Conservation (phyloP, 2,113 vertebrate species). For the Melanotaenia duboulayi region DNA sequence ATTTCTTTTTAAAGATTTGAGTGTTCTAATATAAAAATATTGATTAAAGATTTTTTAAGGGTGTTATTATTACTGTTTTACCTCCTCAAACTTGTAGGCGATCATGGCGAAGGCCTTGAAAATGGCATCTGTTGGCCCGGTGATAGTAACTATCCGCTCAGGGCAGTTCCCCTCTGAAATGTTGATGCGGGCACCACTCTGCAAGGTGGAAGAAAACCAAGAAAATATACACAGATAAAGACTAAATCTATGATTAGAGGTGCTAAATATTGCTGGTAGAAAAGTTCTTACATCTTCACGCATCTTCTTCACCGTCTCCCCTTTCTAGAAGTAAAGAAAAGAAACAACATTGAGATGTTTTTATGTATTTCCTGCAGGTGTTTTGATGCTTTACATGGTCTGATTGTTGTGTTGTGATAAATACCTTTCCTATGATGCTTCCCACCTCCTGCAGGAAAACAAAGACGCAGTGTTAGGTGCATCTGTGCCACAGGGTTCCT, state of each 20-base stretch:
- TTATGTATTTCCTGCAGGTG: not conserved
- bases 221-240: not conserved
- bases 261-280: not conserved
- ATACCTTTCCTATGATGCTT: slow-evolving; percentile 99
- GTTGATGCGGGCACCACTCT: slow-evolving; percentile 98
- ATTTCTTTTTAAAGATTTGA: too few species aligned
- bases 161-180: slow-evolving; percentile 99
- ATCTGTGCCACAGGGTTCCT: not conserved
- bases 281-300: slow-evolving; percentile 90
- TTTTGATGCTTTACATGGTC: slow-evolving; percentile 7
- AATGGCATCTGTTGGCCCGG: slow-evolving; percentile 96
- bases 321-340: slow-evolving; percentile 87
- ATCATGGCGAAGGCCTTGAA: slow-evolving; percentile 99
- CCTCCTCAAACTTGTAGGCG: slow-evolving; percentile 99
- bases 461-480: slow-evolving; percentile 13
- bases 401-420: slow-evolving; percentile 35
- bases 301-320: slow-evolving; percentile 99
- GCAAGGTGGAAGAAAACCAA: slow-evolving; percentile 1
- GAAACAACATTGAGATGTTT: not conserved
- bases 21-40: too few species aligned
- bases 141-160: slow-evolving; percentile 98
- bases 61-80: slow-evolving; percentile 65
- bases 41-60: too few species aligned
- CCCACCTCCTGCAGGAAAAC: slow-evolving; percentile 91
- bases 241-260: not conserved